These are phyloP conservation scores for Mesorhabditis belari DNA, from an alignment of 2,888 invertebrate genomes.

Conservation along the genomic window DNA sequence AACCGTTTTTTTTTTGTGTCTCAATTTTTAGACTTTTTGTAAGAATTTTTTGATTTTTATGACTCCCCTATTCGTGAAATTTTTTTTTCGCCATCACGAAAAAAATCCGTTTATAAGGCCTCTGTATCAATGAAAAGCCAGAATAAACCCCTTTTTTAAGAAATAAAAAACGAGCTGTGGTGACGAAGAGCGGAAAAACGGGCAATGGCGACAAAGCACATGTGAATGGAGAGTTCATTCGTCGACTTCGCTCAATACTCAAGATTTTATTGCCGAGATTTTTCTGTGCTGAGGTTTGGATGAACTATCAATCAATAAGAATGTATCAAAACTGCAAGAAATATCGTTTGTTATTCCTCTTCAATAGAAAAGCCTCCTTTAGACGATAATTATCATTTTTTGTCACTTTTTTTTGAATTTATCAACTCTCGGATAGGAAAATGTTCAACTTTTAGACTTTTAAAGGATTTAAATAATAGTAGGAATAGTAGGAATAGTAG, in stretches of 20 bases:
- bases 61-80: no score
- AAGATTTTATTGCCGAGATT: conserved; percentile 39
- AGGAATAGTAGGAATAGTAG: background rate
- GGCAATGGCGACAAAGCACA: conserved; percentile 10
- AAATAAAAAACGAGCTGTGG: background rate
- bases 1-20: no score
- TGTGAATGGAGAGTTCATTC: conserved; percentile 32
- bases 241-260: conserved; percentile 32
- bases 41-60: no score
- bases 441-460: no score
- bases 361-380: background rate
- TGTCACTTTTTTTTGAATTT: background rate
- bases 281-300: conserved; percentile 35
- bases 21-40: no score
- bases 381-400: background rate
- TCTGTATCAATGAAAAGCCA: no score
- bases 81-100: no score
- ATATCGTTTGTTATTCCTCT: background rate
- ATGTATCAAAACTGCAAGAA: background rate
- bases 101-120: no score
- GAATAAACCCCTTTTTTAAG: no score
- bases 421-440: no score
- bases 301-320: background rate
- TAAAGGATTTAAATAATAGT: background rate
- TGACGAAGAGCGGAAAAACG: conserved; percentile 5